Conservation (phyloP, 2,797 vertebrate genomes). For the Melanotaenia pygmaea region DNA sequence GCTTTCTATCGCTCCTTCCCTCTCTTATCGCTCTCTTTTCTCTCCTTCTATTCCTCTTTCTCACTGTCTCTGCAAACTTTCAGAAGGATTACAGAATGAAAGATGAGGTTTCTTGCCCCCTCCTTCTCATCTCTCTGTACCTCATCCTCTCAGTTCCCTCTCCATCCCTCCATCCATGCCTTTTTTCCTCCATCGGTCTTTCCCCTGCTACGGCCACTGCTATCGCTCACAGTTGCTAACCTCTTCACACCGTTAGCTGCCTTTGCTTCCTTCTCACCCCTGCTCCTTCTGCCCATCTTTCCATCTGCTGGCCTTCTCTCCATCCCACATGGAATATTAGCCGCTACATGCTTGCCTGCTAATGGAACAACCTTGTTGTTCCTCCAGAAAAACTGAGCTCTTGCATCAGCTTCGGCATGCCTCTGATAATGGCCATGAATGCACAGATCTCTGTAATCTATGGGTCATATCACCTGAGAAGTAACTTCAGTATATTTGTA, state of each 20-base stretch:
- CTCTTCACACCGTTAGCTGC: conserved; percentile 14
- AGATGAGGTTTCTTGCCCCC: conserved; percentile 53
- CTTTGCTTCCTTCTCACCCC: not conserved
- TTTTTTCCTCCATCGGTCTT: conserved; percentile 46
- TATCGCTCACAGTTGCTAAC: conserved; percentile 38
- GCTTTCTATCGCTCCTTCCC: conserved; percentile 35
- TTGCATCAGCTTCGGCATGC: not conserved
- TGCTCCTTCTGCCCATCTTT: conserved; percentile 33
- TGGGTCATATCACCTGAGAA: not conserved
- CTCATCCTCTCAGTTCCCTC: conserved; percentile 32
- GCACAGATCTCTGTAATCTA: not conserved
- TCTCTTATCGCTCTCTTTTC: conserved; percentile 16
- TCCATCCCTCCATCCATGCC: conserved; percentile 34
- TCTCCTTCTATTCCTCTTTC: conserved; percentile 9
- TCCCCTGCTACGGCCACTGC: conserved; percentile 55
- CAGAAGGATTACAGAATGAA: conserved; percentile 61
- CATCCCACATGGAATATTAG: conserved; percentile 14
- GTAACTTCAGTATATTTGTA: no score
- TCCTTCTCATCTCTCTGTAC: conserved; percentile 29
- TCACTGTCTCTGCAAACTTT: conserved; percentile 43
- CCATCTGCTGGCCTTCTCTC: conserved; percentile 41
- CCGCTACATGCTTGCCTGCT: conserved; percentile 21
- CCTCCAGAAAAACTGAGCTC: not conserved
- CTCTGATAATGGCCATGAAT: not conserved
- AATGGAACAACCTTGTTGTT: not conserved